A percentile compares a stretch with the other conserved stretches of the same genome.
These are phyloP conservation scores for Cervus canadensis DNA, from an alignment of 2,113 vertebrate species.

Conservation along the genomic window DNA sequence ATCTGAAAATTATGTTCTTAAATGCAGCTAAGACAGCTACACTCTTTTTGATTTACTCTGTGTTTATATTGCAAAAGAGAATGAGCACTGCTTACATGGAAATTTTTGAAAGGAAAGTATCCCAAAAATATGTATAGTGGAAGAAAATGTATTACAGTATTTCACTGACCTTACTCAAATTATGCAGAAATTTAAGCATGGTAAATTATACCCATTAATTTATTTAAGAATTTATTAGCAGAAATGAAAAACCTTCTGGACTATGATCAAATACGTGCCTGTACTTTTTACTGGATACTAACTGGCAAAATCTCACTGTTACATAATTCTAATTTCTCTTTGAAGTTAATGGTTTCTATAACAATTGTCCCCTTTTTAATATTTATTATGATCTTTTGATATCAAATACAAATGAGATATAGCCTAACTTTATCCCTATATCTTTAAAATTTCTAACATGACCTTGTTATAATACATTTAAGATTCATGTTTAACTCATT, in stretches of 20 bases:
- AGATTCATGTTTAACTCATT: constrained; percentile 13
- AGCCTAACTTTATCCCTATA: constrained; percentile 25
- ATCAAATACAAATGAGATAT: constrained; percentile 29
- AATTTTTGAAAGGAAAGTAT: not conserved
- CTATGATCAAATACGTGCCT: constrained; percentile 3
- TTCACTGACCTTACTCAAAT: constrained; percentile 27
- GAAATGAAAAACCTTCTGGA: constrained; percentile 14
- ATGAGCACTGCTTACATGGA: not conserved
- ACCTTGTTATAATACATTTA: constrained; percentile 24
- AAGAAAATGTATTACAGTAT: constrained; percentile 13
- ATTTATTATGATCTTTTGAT: constrained; percentile 2
- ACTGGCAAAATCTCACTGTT: not conserved
- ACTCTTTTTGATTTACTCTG: not conserved
- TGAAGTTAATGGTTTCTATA: constrained; percentile 40
- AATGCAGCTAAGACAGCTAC: not conserved
- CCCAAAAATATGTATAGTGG: not conserved
- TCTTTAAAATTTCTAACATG: constrained; percentile 26
- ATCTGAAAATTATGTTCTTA: constrained; percentile 24
- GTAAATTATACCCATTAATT: constrained; percentile 8
- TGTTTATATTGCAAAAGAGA: not conserved
- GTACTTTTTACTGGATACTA: constrained; percentile 30
- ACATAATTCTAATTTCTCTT: constrained; percentile 25
- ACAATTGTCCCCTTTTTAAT: not conserved
- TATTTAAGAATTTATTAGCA: constrained; percentile 37
- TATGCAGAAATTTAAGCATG: not conserved